Evolutionary conservation across 1,140 invertebrate species (phyloP).

Genomic region (Stenopsyche tienmushanensis): DNA sequence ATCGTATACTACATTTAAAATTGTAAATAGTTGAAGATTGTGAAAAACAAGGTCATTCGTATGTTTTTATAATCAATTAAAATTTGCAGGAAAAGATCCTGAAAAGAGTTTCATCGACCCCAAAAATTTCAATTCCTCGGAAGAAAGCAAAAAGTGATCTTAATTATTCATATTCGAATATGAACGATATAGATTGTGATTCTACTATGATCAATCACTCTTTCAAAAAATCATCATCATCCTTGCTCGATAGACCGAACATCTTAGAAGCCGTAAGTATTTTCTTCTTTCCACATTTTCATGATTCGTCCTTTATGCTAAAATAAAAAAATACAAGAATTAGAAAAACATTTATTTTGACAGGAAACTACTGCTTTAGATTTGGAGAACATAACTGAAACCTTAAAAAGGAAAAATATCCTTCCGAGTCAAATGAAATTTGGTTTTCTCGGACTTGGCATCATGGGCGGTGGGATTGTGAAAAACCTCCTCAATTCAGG

Average conservation of each 20-base stretch:
- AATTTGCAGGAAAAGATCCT: conserved; percentile 20
- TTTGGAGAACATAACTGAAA: conserved; percentile 74
- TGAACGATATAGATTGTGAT: conserved; percentile 46
- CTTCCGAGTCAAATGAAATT: conserved; percentile 84
- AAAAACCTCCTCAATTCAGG: conserved; percentile 93
- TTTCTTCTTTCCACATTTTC: background rate
- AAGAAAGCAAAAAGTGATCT: conserved; percentile 48
- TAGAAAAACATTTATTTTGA: conserved; percentile 23
- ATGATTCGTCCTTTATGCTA: no score
- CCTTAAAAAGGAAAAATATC: conserved; percentile 83
- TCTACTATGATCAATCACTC: conserved; percentile 58
- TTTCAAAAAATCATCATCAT: conserved; percentile 57
- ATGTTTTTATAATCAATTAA: no score
- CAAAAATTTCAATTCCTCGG: conserved; percentile 36
- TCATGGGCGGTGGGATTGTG: conserved; percentile 95
- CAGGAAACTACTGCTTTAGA: conserved; percentile 76
- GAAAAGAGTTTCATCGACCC: conserved; percentile 24
- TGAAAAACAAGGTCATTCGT: no score
- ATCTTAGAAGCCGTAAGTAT: conserved; percentile 67
- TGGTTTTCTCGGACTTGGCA: conserved; percentile 92
- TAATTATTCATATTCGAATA: conserved; percentile 47
- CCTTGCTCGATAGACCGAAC: conserved; percentile 66
- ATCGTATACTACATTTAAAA: no score
- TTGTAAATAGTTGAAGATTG: no score
- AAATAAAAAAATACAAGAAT: background rate